Percentiles rank a stretch among this genome's conserved stretches.
phyloP scores from a whole-genome alignment of 2,113 vertebrate genomes.

The Odontesthes bonariensis region DNA sequence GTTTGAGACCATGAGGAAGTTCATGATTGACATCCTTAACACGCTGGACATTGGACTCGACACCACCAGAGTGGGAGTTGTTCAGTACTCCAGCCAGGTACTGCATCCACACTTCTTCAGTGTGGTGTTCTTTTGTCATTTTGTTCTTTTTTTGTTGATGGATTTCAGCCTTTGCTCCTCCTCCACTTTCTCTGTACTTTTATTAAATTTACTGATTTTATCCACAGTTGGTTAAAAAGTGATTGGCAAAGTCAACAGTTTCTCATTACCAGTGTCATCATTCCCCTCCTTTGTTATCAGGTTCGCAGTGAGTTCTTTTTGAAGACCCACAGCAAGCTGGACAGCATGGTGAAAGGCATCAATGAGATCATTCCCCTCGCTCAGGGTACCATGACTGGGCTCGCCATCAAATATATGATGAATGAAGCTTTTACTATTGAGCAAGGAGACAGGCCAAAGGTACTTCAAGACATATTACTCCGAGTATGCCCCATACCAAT shows the following conservation, averaged over 20 bases:
- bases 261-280: too few relatives aligned
- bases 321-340: slow-evolving; percentile 83
- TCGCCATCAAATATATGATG: slow-evolving; percentile 95
- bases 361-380: slow-evolving; percentile 91
- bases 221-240: neutral
- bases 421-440: slow-evolving; percentile 88
- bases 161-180: neutral
- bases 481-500: too few relatives aligned
- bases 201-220: neutral
- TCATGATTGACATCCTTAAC: slow-evolving; percentile 93
- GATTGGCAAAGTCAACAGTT: neutral
- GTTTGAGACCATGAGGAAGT: slow-evolving; percentile 95
- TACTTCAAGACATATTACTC: slow-evolving; percentile 2
- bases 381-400: slow-evolving; percentile 97
- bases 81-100: slow-evolving; percentile 97
- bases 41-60: slow-evolving; percentile 89
- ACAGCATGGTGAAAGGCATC: slow-evolving; percentile 90
- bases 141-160: neutral
- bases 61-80: slow-evolving; percentile 90
- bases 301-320: slow-evolving; percentile 95
- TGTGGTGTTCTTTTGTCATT: too few relatives aligned
- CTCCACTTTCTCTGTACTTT: neutral
- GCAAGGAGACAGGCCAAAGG: slow-evolving; percentile 88
- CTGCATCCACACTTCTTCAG: too few relatives aligned
- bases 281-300: slow-evolving; percentile 37